Percentiles rank a stretch among this genome's conserved stretches.
phyloP scores from a whole-genome alignment of 2,113 vertebrate genomes.

The Equus quagga region DNA sequence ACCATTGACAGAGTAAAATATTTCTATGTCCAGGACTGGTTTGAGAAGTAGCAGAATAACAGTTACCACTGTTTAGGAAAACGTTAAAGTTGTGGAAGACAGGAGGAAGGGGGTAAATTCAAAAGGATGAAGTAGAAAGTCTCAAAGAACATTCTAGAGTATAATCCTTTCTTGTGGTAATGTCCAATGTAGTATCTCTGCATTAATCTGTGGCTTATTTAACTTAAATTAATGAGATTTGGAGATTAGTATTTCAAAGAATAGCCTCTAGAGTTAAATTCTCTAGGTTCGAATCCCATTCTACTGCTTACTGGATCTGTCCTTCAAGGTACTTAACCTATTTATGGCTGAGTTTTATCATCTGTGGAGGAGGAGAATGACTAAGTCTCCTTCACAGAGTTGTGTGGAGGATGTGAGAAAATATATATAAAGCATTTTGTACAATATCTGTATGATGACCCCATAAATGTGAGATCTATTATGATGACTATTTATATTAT shows the following conservation, averaged over 20 bases:
- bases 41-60: not conserved
- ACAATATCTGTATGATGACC: not conserved
- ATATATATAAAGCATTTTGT: not conserved
- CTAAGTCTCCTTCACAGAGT: not conserved
- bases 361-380: not conserved
- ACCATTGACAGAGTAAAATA: not conserved
- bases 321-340: not conserved
- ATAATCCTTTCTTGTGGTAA: not conserved
- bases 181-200: not conserved
- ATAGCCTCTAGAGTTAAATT: not conserved
- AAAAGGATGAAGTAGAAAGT: not conserved
- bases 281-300: not conserved
- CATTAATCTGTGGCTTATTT: not conserved
- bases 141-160: not conserved
- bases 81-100: not conserved
- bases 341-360: not conserved
- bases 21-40: not conserved
- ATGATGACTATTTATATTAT: not conserved
- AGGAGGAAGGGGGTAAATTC: not conserved
- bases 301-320: not conserved
- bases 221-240: conserved; percentile 11
- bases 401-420: not conserved
- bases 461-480: not conserved
- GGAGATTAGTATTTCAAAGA: not conserved
- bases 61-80: not conserved